A percentile compares a stretch with the other conserved stretches of the same genome.
Conservation (phyloP, 2,113 vertebrate species). For the Panthera tigris region DNA sequence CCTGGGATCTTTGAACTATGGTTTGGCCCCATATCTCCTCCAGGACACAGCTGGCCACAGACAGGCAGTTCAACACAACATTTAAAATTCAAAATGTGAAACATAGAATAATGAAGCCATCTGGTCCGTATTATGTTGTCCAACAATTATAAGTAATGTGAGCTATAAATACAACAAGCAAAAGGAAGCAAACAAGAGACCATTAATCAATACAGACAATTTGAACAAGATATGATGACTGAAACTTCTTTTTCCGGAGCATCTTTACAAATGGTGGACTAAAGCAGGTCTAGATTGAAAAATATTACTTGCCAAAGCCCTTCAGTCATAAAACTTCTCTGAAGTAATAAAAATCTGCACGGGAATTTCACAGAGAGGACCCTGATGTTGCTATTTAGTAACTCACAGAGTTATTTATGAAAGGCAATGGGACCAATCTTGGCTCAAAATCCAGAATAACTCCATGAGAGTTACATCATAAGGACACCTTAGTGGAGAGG, state of each 20-base stretch:
- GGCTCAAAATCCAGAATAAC: background rate
- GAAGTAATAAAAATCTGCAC: background rate
- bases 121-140: slow-evolving; percentile 76
- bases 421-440: background rate
- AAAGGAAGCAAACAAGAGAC: slow-evolving; percentile 75
- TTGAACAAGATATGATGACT: slow-evolving; percentile 66
- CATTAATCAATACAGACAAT: slow-evolving; percentile 72
- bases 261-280: slow-evolving; percentile 14
- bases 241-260: slow-evolving; percentile 45
- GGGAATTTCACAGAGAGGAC: slow-evolving; percentile 18
- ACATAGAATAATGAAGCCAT: slow-evolving; percentile 74
- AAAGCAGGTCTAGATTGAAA: slow-evolving; percentile 34
- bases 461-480: background rate
- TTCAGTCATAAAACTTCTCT: background rate
- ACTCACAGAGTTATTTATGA: background rate
- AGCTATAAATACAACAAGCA: slow-evolving; percentile 77
- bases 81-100: slow-evolving; percentile 75
- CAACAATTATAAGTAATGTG: slow-evolving; percentile 77
- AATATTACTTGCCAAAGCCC: background rate
- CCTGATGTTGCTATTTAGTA: background rate
- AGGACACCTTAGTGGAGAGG: background rate
- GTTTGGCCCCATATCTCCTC: slow-evolving; percentile 29
- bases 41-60: slow-evolving; percentile 68
- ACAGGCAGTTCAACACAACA: slow-evolving; percentile 50
- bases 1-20: slow-evolving; percentile 22